These are phyloP conservation scores for Nipponia nippon DNA, from an alignment of 2,113 vertebrate genomes.

Conservation along the genomic window DNA sequence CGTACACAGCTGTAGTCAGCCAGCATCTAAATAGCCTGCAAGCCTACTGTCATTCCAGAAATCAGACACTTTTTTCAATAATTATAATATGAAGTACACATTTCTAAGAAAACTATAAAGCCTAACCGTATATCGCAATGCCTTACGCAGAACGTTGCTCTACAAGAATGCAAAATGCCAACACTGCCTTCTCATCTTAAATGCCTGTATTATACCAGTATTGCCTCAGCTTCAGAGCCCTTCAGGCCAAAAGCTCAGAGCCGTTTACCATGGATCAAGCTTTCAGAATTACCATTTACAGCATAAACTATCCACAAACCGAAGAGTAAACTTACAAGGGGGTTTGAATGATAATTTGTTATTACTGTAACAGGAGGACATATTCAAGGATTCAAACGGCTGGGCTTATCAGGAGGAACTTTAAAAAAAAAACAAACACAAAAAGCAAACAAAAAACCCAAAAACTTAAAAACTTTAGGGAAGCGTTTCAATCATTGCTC, in stretches of 20 bases:
- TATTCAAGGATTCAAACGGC: not conserved
- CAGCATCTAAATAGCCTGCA: not conserved
- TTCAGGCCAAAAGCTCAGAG: not conserved
- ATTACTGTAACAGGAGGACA: not conserved
- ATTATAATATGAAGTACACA: not conserved
- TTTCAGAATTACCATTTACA: not conserved
- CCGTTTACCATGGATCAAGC: not conserved
- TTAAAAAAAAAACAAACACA: not conserved
- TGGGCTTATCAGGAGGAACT: not conserved
- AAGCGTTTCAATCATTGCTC: not conserved
- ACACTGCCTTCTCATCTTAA: not conserved
- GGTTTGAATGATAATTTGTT: not conserved
- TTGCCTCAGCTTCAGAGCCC: not conserved
- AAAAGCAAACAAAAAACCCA: no score
- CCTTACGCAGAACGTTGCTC: not conserved
- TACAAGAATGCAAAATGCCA: not conserved
- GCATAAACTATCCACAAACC: not conserved
- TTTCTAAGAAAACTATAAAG: not conserved
- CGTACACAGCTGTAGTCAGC: not conserved
- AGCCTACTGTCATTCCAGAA: not conserved
- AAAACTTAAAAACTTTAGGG: not conserved
- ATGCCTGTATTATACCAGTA: not conserved
- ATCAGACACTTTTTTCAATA: not conserved
- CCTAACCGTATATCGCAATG: not conserved
- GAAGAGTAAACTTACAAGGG: not conserved